Percentiles rank a stretch among this genome's conserved stretches.
phyloP scores from a whole-genome alignment of 2,888 invertebrate genomes.

The Mythimna pallens region DNA sequence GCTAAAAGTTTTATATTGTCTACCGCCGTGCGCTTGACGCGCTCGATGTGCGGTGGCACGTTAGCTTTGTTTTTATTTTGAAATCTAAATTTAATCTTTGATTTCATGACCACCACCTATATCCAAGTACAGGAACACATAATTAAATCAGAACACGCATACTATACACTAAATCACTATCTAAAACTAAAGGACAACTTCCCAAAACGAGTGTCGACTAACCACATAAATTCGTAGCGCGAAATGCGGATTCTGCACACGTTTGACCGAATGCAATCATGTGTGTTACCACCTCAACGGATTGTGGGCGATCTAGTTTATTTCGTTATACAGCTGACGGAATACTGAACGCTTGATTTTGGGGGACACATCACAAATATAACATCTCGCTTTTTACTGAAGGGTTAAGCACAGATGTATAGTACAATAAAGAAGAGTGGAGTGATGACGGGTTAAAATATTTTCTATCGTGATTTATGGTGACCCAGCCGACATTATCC shows the following conservation, averaged over 20 bases:
- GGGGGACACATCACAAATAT: neutral
- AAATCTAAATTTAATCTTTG: no score
- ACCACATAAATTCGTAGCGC: conserved; percentile 1
- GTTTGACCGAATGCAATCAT: conserved; percentile 28
- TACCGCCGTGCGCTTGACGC: no score
- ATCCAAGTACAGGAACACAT: no score
- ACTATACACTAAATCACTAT: neutral
- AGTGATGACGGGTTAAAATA: no score
- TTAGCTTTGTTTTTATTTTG: no score
- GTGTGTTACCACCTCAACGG: conserved; percentile 7
- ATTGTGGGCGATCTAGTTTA: neutral
- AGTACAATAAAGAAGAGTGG: no score
- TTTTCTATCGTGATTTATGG: no score
- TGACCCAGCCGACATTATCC: no score
- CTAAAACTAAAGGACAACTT: neutral
- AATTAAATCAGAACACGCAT: no score
- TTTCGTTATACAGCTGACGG: neutral
- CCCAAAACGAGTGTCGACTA: neutral
- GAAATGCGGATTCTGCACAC: neutral
- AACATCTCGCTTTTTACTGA: neutral
- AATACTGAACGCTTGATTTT: conserved; percentile 6
- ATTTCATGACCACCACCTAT: no score
- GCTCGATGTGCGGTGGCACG: no score
- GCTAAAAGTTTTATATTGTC: no score
- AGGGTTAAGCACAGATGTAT: neutral